phyloP scores from a whole-genome alignment of 2,113 vertebrate species.

The Phycodurus eques region DNA sequence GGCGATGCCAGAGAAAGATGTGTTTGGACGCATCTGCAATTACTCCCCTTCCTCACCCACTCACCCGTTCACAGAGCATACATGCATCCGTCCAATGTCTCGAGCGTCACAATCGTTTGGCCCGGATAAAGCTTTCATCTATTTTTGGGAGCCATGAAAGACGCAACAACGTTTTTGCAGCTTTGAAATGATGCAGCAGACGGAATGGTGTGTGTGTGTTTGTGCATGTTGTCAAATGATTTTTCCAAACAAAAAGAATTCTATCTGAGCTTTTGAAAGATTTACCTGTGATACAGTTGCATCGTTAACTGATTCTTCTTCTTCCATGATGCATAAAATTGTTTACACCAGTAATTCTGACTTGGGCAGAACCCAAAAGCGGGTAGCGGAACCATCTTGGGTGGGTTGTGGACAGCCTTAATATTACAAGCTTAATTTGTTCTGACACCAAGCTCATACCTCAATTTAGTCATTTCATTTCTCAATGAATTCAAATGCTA shows the following conservation, averaged over 20 bases:
- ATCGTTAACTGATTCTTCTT: constrained; percentile 43
- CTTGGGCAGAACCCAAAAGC: no score
- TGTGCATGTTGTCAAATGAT: constrained; percentile 19
- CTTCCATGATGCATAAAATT: constrained; percentile 22
- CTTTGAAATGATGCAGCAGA: constrained; percentile 38
- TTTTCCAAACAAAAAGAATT: constrained; percentile 45
- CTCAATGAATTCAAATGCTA: no score
- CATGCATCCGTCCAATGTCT: constrained; percentile 30
- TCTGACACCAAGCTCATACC: no score
- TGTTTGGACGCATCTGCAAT: constrained; percentile 67
- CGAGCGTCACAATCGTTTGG: constrained; percentile 44
- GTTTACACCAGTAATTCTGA: no score
- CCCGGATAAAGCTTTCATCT: constrained; percentile 51
- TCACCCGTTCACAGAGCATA: constrained; percentile 45
- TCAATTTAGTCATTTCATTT: no score
- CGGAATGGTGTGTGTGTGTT: constrained; percentile 7
- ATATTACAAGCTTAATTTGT: no score
- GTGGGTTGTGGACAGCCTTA: no score
- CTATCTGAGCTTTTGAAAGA: constrained; percentile 44
- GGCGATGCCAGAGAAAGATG: constrained; percentile 57
- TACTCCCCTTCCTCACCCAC: constrained; percentile 41
- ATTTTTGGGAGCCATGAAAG: constrained; percentile 49
- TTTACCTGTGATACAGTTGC: constrained; percentile 55
- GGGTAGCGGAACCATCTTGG: no score
- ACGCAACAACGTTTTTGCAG: constrained; percentile 36